A percentile compares a stretch with the other conserved stretches of the same genome.
phyloP scores from a whole-genome alignment of 1,140 invertebrate genomes.

The Drosophila albomicans region DNA sequence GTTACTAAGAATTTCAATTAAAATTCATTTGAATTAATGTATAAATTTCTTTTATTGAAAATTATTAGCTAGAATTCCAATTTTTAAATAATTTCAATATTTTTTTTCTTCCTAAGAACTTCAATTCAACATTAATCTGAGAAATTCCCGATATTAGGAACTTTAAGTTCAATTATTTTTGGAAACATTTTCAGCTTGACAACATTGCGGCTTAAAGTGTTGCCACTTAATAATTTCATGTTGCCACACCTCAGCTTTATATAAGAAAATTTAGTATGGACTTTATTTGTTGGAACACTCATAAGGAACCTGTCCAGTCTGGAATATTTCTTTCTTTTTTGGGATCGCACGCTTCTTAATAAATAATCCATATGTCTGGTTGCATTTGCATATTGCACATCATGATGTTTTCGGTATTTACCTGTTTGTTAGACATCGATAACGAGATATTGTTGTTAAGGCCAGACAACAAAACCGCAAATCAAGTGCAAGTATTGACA shows the following conservation, averaged over 20 bases:
- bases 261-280: constrained; percentile 30
- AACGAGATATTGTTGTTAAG: constrained; percentile 3
- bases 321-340: constrained; percentile 8
- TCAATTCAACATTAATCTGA: too few species aligned
- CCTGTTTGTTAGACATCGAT: background rate
- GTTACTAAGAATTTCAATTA: too few species aligned
- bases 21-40: too few species aligned
- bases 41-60: too few species aligned
- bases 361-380: constrained; percentile 48
- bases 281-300: constrained; percentile 19
- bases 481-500: constrained; percentile 55
- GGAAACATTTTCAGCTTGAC: background rate
- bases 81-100: too few species aligned
- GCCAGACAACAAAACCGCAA: background rate
- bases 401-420: constrained; percentile 38
- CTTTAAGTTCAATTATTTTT: background rate
- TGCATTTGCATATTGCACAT: constrained; percentile 61
- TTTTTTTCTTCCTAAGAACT: too few species aligned
- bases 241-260: constrained; percentile 26
- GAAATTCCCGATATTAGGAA: too few species aligned
- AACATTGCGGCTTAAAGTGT: constrained; percentile 3
- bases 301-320: constrained; percentile 22
- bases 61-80: too few species aligned
- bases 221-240: background rate
- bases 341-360: constrained; percentile 36